Evolutionary conservation across 2,113 vertebrate genomes (phyloP).

Genomic region (Psilopsiagon aurifrons): DNA sequence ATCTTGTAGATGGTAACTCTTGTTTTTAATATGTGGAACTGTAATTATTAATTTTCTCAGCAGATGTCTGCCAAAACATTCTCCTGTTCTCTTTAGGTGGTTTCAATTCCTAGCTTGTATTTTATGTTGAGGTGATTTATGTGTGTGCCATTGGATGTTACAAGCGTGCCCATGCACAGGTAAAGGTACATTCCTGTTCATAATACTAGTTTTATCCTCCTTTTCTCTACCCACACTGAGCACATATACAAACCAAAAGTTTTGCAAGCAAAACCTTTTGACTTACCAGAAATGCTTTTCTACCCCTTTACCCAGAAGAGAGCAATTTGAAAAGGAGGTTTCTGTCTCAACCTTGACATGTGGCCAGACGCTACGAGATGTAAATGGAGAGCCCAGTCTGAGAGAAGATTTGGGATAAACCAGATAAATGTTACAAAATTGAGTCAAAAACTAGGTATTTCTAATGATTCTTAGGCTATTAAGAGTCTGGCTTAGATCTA

Average conservation of each 20-base stretch:
- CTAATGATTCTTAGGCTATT: background rate
- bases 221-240: background rate
- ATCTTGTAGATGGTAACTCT: background rate
- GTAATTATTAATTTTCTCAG: background rate
- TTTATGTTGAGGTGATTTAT: background rate
- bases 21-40: background rate
- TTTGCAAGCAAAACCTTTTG: background rate
- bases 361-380: background rate
- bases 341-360: background rate
- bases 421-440: background rate
- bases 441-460: background rate
- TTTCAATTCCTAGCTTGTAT: background rate
- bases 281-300: background rate
- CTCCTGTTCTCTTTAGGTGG: background rate
- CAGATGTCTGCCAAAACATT: background rate
- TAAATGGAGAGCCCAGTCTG: background rate
- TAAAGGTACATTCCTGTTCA: background rate
- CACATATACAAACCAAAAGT: background rate
- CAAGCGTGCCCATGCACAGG: background rate
- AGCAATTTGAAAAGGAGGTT: background rate
- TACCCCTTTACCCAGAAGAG: background rate
- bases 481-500: background rate
- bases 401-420: background rate
- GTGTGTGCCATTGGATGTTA: background rate
- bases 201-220: background rate